phyloP scores from a whole-genome alignment of 2,888 invertebrate species.

The Drosophila ezoana region DNA sequence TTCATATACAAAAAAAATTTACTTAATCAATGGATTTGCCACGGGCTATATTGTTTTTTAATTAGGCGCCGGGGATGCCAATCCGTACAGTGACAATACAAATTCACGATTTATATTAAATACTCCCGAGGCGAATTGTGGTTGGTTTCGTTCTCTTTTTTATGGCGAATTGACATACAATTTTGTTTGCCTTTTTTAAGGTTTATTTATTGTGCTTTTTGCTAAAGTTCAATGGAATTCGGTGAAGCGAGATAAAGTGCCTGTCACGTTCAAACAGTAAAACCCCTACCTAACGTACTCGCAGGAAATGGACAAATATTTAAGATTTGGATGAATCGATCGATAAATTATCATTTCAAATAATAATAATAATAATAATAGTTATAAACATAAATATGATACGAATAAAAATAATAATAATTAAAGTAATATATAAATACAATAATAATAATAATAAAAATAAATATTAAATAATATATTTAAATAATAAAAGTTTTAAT shows the following conservation, averaged over 20 bases:
- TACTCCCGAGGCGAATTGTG: neutral
- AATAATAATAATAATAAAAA: neutral
- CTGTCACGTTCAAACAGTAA: neutral
- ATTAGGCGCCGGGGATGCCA: slow-evolving; percentile 18
- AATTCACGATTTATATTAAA: neutral
- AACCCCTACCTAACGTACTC: neutral
- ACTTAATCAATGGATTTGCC: slow-evolving; percentile 34
- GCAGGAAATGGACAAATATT: neutral
- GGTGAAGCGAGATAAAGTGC: slow-evolving; percentile 2
- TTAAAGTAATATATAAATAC: neutral
- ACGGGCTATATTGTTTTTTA: slow-evolving; percentile 32
- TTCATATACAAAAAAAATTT: slow-evolving; percentile 10
- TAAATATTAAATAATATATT: neutral
- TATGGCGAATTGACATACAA: slow-evolving; percentile 1
- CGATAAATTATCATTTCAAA: neutral
- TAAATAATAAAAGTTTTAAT: neutral
- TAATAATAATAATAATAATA: neutral
- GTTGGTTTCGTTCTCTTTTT: neutral
- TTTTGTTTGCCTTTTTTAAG: neutral
- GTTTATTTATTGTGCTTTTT: slow-evolving; percentile 7
- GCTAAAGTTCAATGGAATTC: slow-evolving; percentile 7
- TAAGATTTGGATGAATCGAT: neutral
- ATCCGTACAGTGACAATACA: neutral
- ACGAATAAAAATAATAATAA: neutral
- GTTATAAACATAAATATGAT: neutral